Conservation (phyloP, 2,888 invertebrate genomes). For the Cephus runcator region DNA sequence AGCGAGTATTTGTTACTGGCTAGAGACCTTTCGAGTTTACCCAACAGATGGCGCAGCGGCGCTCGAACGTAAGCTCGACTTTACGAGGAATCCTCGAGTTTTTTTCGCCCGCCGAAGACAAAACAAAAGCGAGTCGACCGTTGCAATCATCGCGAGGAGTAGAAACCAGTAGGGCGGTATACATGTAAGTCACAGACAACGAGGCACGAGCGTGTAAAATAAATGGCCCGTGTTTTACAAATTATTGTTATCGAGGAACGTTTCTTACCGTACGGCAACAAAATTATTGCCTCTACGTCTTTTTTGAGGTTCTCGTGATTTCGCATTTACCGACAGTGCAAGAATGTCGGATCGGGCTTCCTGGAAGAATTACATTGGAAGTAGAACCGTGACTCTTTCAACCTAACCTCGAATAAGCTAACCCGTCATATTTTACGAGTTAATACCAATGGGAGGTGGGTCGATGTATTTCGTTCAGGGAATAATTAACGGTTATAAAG, state of each 20-base stretch:
- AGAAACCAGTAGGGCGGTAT: background rate
- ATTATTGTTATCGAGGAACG: conserved; percentile 1
- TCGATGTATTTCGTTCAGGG: background rate
- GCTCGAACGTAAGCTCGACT: background rate
- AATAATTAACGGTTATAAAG: background rate
- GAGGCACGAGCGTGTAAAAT: background rate
- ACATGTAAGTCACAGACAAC: background rate
- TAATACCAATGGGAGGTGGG: background rate
- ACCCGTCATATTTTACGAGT: background rate
- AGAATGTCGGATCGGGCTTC: background rate
- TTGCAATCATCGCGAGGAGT: background rate
- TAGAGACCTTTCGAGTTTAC: background rate
- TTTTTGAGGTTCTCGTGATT: background rate
- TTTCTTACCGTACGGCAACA: background rate
- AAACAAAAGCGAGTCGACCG: background rate
- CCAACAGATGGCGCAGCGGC: background rate
- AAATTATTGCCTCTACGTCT: background rate
- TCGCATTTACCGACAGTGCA: background rate
- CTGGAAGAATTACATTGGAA: background rate
- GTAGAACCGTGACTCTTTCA: background rate
- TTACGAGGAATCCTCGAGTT: background rate
- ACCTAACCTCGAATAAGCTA: background rate
- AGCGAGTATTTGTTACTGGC: background rate
- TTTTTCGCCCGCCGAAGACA: background rate
- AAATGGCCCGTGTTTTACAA: background rate